phyloP scores from a whole-genome alignment of 2,113 vertebrate genomes.

The Heterocephalus glaber region DNA sequence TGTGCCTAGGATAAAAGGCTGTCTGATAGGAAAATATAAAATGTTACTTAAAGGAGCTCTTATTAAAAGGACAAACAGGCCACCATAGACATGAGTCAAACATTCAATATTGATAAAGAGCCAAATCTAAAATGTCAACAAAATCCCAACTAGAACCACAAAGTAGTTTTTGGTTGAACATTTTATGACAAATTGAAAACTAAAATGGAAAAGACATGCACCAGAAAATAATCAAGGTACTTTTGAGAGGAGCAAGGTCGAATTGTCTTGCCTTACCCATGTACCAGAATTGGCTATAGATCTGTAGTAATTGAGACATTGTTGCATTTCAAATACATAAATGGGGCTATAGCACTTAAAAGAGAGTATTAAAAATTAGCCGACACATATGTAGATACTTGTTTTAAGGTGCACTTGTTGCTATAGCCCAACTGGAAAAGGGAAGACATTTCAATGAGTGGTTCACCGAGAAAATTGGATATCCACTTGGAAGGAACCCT shows the following conservation, averaged over 20 bases:
- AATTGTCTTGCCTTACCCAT: not conserved
- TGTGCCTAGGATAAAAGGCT: not conserved
- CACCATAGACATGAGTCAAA: not conserved
- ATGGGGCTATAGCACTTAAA: not conserved
- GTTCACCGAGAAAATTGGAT: not conserved
- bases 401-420: not conserved
- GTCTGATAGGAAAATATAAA: not conserved
- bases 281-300: not conserved
- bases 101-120: not conserved
- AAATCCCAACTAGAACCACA: not conserved
- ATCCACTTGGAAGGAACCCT: not conserved
- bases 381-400: not conserved
- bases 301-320: not conserved
- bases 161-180: too few relatives aligned
- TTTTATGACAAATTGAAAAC: not conserved
- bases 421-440: not conserved
- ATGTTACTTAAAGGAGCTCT: not conserved
- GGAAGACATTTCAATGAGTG: not conserved
- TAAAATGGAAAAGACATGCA: not conserved
- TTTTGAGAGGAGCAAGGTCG: not conserved
- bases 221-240: not conserved
- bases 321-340: not conserved
- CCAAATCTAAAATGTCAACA: not conserved
- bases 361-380: not conserved
- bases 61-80: not conserved